Base-by-base conservation (phyloP, 2,888 invertebrate species). In the Hypomecis atomaria region DNA sequence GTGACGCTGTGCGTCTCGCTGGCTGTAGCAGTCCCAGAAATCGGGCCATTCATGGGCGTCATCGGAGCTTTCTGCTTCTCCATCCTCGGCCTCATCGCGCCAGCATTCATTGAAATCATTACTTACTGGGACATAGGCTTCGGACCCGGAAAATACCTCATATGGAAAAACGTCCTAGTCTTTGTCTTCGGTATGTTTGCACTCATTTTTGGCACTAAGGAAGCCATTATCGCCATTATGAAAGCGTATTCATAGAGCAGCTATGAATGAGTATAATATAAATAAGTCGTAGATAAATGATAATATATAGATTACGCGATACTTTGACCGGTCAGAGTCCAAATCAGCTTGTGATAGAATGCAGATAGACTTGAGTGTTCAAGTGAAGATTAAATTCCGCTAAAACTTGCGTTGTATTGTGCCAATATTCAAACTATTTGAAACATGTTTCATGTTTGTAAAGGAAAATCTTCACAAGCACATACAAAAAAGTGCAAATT, bases 21-120 rank as follows among this genome's bases (percentile, higher is more conserved):
- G 59, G 98, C 98, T 0, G 95, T 97, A 34, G 96, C 96, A 5
- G 97, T 98, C 23, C 98, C 98, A 0, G 96, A 96, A 50, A 97
- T 99, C 71, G 96, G 95, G 9, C 97, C 98, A 0, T 97, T 99
- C 83, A 97, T 99, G 86, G 96, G 97, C 6, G 94, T 99, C 53
- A 98, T 99, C 71, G 99, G 99, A 71, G 98, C 98, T 48, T 96
- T 98, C 81, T 98, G 98, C 82, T 98, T 98, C 84, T 98, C 98
- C 7, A 96, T 98, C 71, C 94, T 99, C 33, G 98, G 98, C 11
- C 95, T 99, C 42, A 95, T 98, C 60, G 95, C 97, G 55, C 99
- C 99, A 0, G 97, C 94, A 4, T 93, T 96, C 65, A 96, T 99
- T 69, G 98, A 98, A 90, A 94, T 96, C 5, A 93, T 98, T 67